These are phyloP conservation scores for Bucorvus abyssinicus DNA, from an alignment of 2,797 vertebrate genomes.

Conservation along the genomic window DNA sequence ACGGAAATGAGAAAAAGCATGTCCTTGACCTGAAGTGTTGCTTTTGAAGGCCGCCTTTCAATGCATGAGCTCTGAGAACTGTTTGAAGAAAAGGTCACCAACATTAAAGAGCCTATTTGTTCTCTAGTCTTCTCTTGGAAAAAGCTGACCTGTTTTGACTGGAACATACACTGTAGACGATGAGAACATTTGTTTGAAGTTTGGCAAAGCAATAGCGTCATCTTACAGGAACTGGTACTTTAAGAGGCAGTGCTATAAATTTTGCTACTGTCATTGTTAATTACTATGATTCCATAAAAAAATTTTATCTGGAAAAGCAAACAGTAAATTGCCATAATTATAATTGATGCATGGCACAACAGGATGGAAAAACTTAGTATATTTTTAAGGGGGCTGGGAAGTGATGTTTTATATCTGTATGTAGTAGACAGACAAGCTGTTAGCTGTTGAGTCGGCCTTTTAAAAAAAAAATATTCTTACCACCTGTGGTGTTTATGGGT, in stretches of 20 bases:
- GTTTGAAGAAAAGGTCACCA: conserved; percentile 25
- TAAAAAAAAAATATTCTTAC: background rate
- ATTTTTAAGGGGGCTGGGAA: background rate
- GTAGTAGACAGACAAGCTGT: conserved; percentile 30
- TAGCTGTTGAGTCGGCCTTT: conserved; percentile 25
- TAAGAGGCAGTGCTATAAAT: background rate
- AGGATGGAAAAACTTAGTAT: background rate
- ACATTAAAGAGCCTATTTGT: background rate
- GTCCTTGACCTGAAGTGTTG: background rate
- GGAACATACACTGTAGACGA: background rate
- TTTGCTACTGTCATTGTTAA: conserved; percentile 15
- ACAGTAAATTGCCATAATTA: conserved; percentile 11
- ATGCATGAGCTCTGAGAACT: background rate
- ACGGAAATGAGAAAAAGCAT: background rate
- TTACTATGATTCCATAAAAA: background rate
- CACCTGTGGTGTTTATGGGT: conserved; percentile 36
- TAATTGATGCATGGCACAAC: conserved; percentile 30
- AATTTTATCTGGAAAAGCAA: conserved; percentile 32
- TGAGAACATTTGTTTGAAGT: background rate
- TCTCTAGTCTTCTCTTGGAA: background rate
- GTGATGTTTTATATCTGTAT: conserved; percentile 1
- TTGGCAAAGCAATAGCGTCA: background rate
- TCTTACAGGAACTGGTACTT: background rate
- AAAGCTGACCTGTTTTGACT: conserved; percentile 4
- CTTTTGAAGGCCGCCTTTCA: background rate